Evolutionary conservation across 2,113 vertebrate species (phyloP), one percentile per base, ranked within the genome.

Genomic region (Malurus elegans): DNA sequence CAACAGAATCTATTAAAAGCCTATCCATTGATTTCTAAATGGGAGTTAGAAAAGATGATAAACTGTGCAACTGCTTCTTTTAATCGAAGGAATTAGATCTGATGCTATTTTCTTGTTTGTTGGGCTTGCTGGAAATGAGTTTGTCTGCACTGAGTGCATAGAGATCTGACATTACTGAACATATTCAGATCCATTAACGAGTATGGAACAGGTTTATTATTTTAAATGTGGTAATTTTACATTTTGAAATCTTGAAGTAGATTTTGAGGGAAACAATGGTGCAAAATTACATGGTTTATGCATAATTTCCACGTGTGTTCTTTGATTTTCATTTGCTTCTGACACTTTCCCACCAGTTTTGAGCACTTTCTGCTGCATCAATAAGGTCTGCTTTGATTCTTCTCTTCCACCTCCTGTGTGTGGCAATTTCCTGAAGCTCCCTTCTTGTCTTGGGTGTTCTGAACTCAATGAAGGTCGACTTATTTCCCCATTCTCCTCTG

Each of bases 81-180:
- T 57, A 80, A 84, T 66, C 88, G 64, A 53, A 91, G 44, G 90
- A 96, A 93, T 86, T 71, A 62, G 51, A 78, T 56, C 79, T 86
- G 72, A 88, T 71, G 56, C 51, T 88, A 53, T 95, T 86, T 94
- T 95, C 71, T 88, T 92, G 19, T 83, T 92, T 92, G 88, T 50
- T 44, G 31, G 31, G 7, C 40, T 96, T 94, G 40, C 20, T 80
- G 71, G 42, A 70, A 74, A 76, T 80, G 31, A 25, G 18, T 88
- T 64, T 95, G 96, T 96, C 75, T 88, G 31, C 25, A 56, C 58
- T 44, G 71, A 88, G 67, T 73, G 40, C 74, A 62, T 83, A 80
- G 66, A 73, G 36, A 60, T 60, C 50, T 93, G 79, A 78, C 56
- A 83, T 45, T 76, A 62, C 44, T 67, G 64, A 86, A 48, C 47